phyloP scores from a whole-genome alignment of 2,797 vertebrate species.

The Percopsis omiscomaycus region DNA sequence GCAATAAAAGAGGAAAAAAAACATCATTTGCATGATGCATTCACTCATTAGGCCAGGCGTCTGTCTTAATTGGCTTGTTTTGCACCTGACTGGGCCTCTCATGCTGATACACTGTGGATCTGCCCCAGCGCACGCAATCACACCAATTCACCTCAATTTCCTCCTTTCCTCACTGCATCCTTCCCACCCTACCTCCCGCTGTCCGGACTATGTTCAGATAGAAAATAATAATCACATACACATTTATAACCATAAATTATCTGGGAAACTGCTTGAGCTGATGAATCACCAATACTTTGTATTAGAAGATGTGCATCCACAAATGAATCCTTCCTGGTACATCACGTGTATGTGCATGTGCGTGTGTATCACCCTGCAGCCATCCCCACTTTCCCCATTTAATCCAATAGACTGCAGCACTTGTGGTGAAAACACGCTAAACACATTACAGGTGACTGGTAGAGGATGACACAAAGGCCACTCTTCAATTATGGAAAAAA shows the following conservation, averaged over 20 bases:
- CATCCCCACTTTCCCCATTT: conserved; percentile 54
- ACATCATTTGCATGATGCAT: conserved; percentile 77
- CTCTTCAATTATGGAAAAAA: conserved; percentile 51
- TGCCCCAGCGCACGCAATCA: conserved; percentile 58
- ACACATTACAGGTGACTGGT: conserved; percentile 68
- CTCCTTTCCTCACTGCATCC: conserved; percentile 37
- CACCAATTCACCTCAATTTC: conserved; percentile 69
- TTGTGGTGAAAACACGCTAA: conserved; percentile 54
- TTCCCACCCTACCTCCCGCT: conserved; percentile 38
- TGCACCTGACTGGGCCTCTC: conserved; percentile 69
- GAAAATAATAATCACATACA: not conserved
- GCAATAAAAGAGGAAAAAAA: conserved; percentile 49
- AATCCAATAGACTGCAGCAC: conserved; percentile 59
- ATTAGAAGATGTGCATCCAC: conserved; percentile 23
- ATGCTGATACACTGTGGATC: conserved; percentile 65
- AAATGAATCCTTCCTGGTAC: not conserved
- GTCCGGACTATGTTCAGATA: conserved; percentile 20
- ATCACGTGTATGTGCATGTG: not conserved
- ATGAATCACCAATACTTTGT: conserved; percentile 10
- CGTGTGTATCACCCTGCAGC: conserved; percentile 3
- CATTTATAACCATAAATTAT: conserved; percentile 43
- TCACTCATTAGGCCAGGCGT: conserved; percentile 66
- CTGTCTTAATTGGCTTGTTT: conserved; percentile 78
- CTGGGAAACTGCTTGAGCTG: conserved; percentile 34
- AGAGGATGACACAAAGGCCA: conserved; percentile 64